These are phyloP conservation scores for Micronisus gabar DNA, from an alignment of 2,113 vertebrate genomes.

Conservation along the genomic window DNA sequence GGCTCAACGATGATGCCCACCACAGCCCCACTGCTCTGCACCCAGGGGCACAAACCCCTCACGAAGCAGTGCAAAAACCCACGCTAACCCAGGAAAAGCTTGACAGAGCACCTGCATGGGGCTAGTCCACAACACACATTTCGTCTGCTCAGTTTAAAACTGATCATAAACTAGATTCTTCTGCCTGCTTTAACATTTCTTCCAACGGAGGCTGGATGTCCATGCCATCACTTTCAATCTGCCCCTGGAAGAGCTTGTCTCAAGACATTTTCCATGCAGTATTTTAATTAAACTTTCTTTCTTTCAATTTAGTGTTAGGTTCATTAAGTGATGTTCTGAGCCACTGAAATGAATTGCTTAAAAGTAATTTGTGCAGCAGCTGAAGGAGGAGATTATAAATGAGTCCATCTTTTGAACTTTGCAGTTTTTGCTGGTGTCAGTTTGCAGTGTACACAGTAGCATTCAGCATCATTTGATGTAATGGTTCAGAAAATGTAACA, in stretches of 20 bases:
- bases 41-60: background rate
- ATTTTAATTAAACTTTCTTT: conserved; percentile 43
- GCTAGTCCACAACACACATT: background rate
- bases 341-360: background rate
- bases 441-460: accelerated
- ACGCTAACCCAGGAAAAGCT: accelerated
- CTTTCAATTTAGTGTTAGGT: background rate
- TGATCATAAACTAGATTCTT: background rate
- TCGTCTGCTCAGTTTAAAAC: background rate
- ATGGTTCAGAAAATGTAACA: background rate
- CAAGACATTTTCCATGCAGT: background rate
- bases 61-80: accelerated
- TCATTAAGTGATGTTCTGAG: background rate
- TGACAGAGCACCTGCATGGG: accelerated
- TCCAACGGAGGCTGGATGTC: background rate
- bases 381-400: background rate
- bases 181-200: background rate
- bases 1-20: accelerated
- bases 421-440: background rate
- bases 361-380: background rate
- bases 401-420: background rate
- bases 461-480: background rate
- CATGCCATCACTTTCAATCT: background rate
- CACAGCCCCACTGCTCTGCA: accelerated
- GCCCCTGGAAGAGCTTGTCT: background rate